Conservation (phyloP, 2,113 vertebrate species). For the Cochlearius cochlearius region DNA sequence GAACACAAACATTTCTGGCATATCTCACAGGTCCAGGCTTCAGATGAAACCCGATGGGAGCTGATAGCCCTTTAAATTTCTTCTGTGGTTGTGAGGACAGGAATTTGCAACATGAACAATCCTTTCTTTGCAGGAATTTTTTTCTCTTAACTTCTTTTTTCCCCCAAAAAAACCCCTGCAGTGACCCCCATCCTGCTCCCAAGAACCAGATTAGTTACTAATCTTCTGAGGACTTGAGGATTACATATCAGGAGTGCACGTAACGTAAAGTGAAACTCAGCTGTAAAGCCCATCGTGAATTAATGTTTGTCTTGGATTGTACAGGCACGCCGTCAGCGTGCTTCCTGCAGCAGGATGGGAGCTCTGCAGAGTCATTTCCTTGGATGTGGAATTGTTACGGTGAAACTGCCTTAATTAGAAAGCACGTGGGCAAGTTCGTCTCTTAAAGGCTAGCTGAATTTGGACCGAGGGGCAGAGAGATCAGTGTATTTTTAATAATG, state of each 20-base stretch:
- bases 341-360: constrained; percentile 15
- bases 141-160: not conserved
- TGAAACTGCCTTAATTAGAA: constrained; percentile 4
- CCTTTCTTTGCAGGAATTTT: not conserved
- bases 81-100: not conserved
- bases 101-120: not conserved
- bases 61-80: not conserved
- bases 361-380: constrained; percentile 41
- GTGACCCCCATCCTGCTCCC: not conserved
- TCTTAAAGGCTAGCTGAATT: not conserved
- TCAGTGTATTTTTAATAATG: not conserved
- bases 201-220: not conserved
- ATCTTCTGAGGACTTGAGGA: not conserved
- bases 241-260: not conserved
- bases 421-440: not conserved
- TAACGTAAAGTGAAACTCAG: not conserved
- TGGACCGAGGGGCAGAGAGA: not conserved
- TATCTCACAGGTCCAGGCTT: not conserved
- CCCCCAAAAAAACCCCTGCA: not conserved
- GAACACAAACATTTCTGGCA: not conserved
- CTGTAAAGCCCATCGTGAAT: not conserved
- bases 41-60: not conserved
- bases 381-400: not conserved
- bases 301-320: not conserved
- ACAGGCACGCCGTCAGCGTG: not conserved